A percentile compares a stretch with the other conserved stretches of the same genome.
Evolutionary conservation across 1,140 invertebrate species (phyloP).

Genomic region (Drosophila obscura): DNA sequence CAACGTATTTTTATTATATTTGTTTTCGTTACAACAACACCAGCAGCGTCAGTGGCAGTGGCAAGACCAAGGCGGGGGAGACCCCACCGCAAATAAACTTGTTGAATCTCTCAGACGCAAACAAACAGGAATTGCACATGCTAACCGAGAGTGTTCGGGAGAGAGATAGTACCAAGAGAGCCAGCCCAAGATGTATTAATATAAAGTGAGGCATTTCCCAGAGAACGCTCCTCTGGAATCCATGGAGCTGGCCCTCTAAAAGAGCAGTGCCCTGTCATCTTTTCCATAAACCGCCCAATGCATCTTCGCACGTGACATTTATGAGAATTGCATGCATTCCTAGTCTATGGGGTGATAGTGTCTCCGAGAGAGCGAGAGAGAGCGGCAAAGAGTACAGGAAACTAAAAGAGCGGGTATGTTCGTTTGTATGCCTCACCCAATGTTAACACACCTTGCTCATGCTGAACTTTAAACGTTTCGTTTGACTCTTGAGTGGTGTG

Average conservation of each 20-base stretch:
- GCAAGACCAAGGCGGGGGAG: not conserved
- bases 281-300: too few relatives aligned
- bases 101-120: slow-evolving; percentile 56
- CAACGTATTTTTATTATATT: slow-evolving; percentile 59
- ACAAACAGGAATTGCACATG: slow-evolving; percentile 74
- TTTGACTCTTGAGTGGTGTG: not conserved
- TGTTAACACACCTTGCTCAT: not conserved
- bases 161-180: slow-evolving; percentile 3
- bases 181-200: slow-evolving; percentile 1
- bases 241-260: too few relatives aligned
- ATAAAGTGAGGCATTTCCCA: not conserved
- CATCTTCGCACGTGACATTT: too few relatives aligned
- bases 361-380: not conserved
- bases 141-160: slow-evolving; percentile 18
- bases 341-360: not conserved
- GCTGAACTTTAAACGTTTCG: slow-evolving; percentile 8
- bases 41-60: not conserved
- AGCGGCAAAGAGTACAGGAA: slow-evolving; percentile 18
- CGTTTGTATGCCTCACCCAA: not conserved
- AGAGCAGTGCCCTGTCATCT: too few relatives aligned
- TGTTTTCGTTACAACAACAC: slow-evolving; percentile 70
- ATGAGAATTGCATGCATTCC: too few relatives aligned
- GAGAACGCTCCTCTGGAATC: too few relatives aligned
- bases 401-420: not conserved
- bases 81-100: slow-evolving; percentile 58